These are phyloP conservation scores for Lichenostomus cassidix DNA, from an alignment of 2,113 vertebrate species.

Conservation along the genomic window DNA sequence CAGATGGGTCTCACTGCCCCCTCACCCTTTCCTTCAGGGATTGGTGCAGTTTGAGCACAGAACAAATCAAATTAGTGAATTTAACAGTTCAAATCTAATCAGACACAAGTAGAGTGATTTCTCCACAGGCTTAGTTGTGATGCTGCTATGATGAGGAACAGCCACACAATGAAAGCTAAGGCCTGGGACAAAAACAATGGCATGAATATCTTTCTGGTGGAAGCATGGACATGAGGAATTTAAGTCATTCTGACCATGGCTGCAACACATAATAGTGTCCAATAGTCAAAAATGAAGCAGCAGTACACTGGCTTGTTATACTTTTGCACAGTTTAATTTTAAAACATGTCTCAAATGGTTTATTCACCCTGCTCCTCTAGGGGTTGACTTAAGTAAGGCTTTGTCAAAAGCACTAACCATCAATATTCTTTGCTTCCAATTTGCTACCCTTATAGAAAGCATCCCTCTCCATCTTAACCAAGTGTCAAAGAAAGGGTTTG, in stretches of 20 bases:
- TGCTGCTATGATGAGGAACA: neutral
- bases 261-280: neutral
- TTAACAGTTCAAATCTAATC: neutral
- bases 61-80: neutral
- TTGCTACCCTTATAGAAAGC: neutral
- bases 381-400: neutral
- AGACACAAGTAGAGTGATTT: neutral
- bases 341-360: neutral
- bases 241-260: neutral
- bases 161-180: neutral
- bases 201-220: neutral
- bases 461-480: neutral
- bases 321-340: neutral
- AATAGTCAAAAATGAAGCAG: neutral
- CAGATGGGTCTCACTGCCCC: neutral
- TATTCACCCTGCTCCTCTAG: neutral
- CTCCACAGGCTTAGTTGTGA: neutral
- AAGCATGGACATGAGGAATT: neutral
- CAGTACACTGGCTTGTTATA: neutral
- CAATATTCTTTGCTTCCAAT: neutral
- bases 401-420: neutral
- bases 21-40: neutral
- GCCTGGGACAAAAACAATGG: neutral
- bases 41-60: neutral
- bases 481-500: neutral